Evolutionary conservation across 2,888 invertebrate genomes (phyloP).

Genomic region (Mactromeris polynyma): DNA sequence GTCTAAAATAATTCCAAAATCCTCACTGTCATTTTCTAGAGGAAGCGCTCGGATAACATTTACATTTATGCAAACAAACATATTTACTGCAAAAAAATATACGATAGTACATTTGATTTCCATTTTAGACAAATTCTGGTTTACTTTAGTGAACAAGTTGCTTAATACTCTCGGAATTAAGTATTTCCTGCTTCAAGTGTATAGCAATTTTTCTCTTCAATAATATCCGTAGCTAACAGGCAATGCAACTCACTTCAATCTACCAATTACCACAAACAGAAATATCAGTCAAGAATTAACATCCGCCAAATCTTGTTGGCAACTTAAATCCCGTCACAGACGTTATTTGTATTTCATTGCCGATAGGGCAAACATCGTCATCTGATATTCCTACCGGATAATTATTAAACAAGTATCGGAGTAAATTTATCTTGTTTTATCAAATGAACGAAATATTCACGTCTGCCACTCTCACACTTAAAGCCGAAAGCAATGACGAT

Average conservation of each 20-base stretch:
- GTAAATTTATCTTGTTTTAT: slow-evolving; percentile 9
- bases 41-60: slow-evolving; percentile 35
- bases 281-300: background rate
- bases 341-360: background rate
- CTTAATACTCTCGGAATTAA: background rate
- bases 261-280: background rate
- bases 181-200: background rate
- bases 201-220: background rate
- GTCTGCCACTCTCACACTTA: background rate
- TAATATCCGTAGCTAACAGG: background rate
- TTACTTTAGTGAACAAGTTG: background rate
- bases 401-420: background rate
- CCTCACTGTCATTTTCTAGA: slow-evolving; percentile 7
- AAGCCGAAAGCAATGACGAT: background rate
- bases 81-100: background rate
- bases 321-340: background rate
- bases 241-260: background rate
- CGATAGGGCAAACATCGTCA: background rate
- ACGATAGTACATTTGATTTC: background rate
- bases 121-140: background rate
- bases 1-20: slow-evolving; percentile 87
- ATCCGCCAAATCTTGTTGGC: background rate
- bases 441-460: background rate
- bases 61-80: background rate
- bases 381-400: background rate